These are phyloP conservation scores for Osmoderma eremita DNA, from an alignment of 2,888 invertebrate genomes.

Conservation along the genomic window DNA sequence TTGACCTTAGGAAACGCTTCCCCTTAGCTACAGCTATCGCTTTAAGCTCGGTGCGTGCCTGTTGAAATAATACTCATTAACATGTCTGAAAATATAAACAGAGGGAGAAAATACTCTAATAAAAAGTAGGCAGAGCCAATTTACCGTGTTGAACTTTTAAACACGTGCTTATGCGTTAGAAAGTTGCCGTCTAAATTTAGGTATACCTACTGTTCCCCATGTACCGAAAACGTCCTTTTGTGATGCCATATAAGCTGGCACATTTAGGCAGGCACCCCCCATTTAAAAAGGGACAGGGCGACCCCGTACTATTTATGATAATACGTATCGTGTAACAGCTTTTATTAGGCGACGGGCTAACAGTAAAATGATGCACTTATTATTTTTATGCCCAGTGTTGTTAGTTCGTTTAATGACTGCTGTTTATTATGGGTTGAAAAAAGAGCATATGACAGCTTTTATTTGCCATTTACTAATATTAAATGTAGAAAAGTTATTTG, in stretches of 20 bases:
- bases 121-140: slow-evolving; percentile 44
- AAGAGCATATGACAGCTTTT: not conserved
- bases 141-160: slow-evolving; percentile 48
- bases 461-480: slow-evolving; percentile 18
- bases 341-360: slow-evolving; percentile 31
- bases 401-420: slow-evolving; percentile 1
- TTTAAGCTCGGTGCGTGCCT: slow-evolving; percentile 22
- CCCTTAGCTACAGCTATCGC: slow-evolving; percentile 5
- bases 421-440: slow-evolving; percentile 1
- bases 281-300: slow-evolving; percentile 6
- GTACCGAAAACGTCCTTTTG: slow-evolving; percentile 17
- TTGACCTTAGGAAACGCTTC: not conserved
- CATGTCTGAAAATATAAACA: slow-evolving; percentile 41
- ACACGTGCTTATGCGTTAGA: slow-evolving; percentile 46
- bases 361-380: slow-evolving; percentile 35
- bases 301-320: slow-evolving; percentile 27
- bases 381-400: slow-evolving; percentile 31
- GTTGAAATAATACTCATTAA: slow-evolving; percentile 40
- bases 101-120: slow-evolving; percentile 37
- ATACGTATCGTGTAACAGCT: slow-evolving; percentile 29
- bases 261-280: slow-evolving; percentile 34
- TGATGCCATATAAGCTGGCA: slow-evolving; percentile 30
- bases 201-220: slow-evolving; percentile 40
- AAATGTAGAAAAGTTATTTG: too few relatives aligned
- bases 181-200: slow-evolving; percentile 44